phyloP scores from a whole-genome alignment of 2,888 invertebrate species.

The Kuschelorhynchus macadamiae region DNA sequence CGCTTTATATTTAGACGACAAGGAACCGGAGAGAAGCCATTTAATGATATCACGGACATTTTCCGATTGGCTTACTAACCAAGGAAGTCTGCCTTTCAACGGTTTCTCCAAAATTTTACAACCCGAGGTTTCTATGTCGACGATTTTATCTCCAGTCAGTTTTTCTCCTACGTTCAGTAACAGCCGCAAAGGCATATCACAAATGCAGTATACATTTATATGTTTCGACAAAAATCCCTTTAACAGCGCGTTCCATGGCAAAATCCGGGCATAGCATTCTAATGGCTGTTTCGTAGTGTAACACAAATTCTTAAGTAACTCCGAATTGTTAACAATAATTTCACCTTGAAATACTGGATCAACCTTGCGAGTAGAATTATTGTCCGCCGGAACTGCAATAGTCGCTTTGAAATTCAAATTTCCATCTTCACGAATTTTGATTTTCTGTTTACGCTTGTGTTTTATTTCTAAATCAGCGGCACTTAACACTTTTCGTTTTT shows the following conservation, averaged over 20 bases:
- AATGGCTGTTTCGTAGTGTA: slow-evolving; percentile 43
- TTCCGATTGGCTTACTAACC: slow-evolving; percentile 31
- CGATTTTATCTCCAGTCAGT: slow-evolving; percentile 54
- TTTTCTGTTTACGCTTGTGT: slow-evolving; percentile 40
- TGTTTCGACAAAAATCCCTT: slow-evolving; percentile 52
- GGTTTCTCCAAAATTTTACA: slow-evolving; percentile 41
- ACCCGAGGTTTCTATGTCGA: slow-evolving; percentile 53
- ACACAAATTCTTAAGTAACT: slow-evolving; percentile 54
- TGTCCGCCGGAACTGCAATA: neutral
- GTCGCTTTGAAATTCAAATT: neutral
- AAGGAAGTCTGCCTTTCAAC: slow-evolving; percentile 24
- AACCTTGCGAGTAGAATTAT: slow-evolving; percentile 1
- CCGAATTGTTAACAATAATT: slow-evolving; percentile 54
- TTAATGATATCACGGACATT: slow-evolving; percentile 58
- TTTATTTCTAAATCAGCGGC: neutral
- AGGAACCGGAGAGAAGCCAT: slow-evolving; percentile 60
- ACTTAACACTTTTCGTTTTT: slow-evolving; percentile 14
- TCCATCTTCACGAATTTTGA: slow-evolving; percentile 29
- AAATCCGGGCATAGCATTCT: slow-evolving; percentile 56
- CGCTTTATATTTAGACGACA: slow-evolving; percentile 56
- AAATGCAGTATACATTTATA: slow-evolving; percentile 59
- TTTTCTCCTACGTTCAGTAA: slow-evolving; percentile 53
- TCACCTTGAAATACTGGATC: slow-evolving; percentile 55
- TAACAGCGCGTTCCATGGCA: slow-evolving; percentile 59
- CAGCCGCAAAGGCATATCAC: slow-evolving; percentile 52